phyloP scores from a whole-genome alignment of 2,113 vertebrate genomes.

The Myiozetetes cayanensis region DNA sequence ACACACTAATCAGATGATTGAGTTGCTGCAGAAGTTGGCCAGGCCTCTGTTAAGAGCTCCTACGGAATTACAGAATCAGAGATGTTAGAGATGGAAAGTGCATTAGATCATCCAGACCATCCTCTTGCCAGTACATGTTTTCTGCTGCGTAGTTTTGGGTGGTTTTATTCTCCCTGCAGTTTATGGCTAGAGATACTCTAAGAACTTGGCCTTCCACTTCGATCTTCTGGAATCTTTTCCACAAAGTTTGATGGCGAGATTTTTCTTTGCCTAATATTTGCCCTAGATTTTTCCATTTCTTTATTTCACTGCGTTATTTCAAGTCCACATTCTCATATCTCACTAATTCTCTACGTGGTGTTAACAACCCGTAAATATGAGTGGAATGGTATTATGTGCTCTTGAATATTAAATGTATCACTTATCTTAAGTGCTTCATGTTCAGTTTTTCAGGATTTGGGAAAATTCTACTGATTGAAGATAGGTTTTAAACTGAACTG shows the following conservation, averaged over 20 bases:
- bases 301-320: neutral
- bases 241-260: neutral
- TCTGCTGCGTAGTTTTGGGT: neutral
- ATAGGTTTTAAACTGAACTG: neutral
- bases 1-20: neutral
- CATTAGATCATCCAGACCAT: conserved; percentile 21
- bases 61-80: conserved; percentile 29
- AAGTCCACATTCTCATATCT: neutral
- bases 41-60: neutral
- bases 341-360: neutral
- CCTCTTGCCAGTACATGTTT: conserved; percentile 29
- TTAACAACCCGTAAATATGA: neutral
- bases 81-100: conserved; percentile 51
- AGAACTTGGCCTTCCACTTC: conserved; percentile 1
- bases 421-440: neutral
- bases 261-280: neutral
- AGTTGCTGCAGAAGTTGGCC: neutral
- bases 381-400: neutral
- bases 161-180: neutral
- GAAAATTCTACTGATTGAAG: neutral
- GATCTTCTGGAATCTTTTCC: neutral
- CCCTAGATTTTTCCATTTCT: conserved; percentile 8
- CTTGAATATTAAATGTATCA: neutral
- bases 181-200: neutral
- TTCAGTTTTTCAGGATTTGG: neutral